A percentile compares a stretch with the other conserved stretches of the same genome.
These are phyloP conservation scores for Acanthiza pusilla DNA, from an alignment of 2,797 vertebrate genomes.

Conservation along the genomic window DNA sequence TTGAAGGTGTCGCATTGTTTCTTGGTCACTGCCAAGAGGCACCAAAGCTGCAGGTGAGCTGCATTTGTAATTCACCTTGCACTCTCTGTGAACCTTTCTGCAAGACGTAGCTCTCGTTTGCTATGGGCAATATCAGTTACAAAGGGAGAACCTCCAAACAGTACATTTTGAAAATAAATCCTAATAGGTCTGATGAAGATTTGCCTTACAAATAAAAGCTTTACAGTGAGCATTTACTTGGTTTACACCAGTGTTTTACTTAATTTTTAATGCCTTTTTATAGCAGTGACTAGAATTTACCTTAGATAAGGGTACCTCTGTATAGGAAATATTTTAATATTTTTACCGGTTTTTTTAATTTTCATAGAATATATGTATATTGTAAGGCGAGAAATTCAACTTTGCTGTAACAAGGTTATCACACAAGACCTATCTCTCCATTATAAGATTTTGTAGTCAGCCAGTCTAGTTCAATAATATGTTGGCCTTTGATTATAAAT, in stretches of 20 bases:
- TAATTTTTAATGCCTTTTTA: conserved; percentile 66
- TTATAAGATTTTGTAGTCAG: not conserved
- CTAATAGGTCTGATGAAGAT: not conserved
- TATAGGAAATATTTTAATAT: conserved; percentile 62
- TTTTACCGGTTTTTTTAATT: conserved; percentile 63
- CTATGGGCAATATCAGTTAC: not conserved
- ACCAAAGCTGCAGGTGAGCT: not conserved
- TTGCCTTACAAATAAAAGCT: conserved; percentile 51
- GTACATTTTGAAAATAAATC: not conserved
- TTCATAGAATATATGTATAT: conserved; percentile 23
- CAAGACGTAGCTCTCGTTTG: not conserved
- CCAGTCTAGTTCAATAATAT: not conserved
- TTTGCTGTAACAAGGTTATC: not conserved
- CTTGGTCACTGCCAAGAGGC: not conserved
- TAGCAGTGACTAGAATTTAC: conserved; percentile 38
- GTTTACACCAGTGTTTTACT: conserved; percentile 42
- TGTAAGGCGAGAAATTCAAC: conserved; percentile 21
- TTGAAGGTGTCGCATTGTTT: not conserved
- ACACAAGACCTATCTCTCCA: not conserved
- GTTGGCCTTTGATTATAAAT: conserved; percentile 33
- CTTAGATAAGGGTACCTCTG: conserved; percentile 39
- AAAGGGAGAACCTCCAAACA: not conserved
- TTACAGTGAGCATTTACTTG: not conserved
- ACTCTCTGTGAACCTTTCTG: not conserved
- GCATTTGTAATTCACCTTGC: not conserved